Percentiles rank a stretch among this genome's conserved stretches.
These are phyloP conservation scores for Melanotaenia parkinsoni DNA, from an alignment of 2,797 vertebrate species.

Conservation along the genomic window DNA sequence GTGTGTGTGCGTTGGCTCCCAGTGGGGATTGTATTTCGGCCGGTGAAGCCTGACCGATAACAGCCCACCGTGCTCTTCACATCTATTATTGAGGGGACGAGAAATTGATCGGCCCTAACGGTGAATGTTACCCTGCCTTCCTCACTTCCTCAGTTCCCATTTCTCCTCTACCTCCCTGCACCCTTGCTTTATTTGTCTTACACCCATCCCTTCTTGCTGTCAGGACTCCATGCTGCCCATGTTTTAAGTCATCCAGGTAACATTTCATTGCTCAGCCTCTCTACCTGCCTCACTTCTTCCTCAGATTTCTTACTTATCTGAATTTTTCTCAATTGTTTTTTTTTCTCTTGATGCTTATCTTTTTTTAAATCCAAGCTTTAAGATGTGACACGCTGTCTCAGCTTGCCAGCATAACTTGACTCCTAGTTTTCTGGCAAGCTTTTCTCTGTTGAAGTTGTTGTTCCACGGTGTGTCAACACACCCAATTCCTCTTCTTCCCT, in stretches of 20 bases:
- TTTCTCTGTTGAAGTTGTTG: constrained; percentile 63
- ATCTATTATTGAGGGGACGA: constrained; percentile 80
- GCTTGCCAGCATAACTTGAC: constrained; percentile 37
- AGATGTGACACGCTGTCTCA: constrained; percentile 12
- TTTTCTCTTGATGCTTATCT: not conserved
- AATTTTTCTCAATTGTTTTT: constrained; percentile 2
- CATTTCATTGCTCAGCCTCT: constrained; percentile 14
- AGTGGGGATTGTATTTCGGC: constrained; percentile 73
- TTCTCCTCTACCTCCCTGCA: constrained; percentile 33
- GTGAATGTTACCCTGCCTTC: constrained; percentile 59
- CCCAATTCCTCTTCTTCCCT: constrained; percentile 35
- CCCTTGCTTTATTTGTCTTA: constrained; percentile 40
- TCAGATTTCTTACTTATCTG: not conserved
- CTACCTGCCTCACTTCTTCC: constrained; percentile 4
- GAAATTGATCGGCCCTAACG: constrained; percentile 78
- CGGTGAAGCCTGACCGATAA: constrained; percentile 76
- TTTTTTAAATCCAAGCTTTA: constrained; percentile 21
- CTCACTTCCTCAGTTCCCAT: constrained; percentile 30
- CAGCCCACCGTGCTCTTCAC: constrained; percentile 70
- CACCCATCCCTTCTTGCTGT: constrained; percentile 16
- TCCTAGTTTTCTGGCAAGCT: constrained; percentile 57
- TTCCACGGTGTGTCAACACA: constrained; percentile 60
- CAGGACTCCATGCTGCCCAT: constrained; percentile 26
- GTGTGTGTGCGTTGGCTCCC: constrained; percentile 31
- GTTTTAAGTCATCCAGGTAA: constrained; percentile 45